phyloP scores from a whole-genome alignment of 2,113 vertebrate genomes.

The Spea multiplicata region DNA sequence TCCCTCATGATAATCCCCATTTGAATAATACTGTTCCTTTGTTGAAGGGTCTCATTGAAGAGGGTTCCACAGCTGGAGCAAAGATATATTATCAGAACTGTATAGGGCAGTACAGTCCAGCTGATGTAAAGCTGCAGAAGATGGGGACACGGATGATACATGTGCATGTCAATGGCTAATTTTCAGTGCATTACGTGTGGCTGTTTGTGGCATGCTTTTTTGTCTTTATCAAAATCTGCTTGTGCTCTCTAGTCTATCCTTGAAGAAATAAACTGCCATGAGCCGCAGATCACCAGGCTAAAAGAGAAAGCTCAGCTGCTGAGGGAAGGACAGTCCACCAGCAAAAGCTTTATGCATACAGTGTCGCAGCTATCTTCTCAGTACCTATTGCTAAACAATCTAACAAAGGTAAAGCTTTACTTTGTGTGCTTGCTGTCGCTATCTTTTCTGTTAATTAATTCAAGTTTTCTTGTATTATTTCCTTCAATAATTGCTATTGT shows the following conservation, averaged over 20 bases:
- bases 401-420: slow-evolving; percentile 87
- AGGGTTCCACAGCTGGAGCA: too few species aligned
- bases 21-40: too few species aligned
- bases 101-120: too few species aligned
- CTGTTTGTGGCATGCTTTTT: slow-evolving; percentile 59
- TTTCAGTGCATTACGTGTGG: background rate
- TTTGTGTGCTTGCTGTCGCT: slow-evolving; percentile 46
- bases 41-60: too few species aligned
- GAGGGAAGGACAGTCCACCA: slow-evolving; percentile 91
- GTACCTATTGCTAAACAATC: slow-evolving; percentile 91
- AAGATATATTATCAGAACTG: too few species aligned
- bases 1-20: too few species aligned
- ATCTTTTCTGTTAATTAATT: background rate
- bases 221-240: slow-evolving; percentile 64
- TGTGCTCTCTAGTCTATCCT: slow-evolving; percentile 90
- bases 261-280: slow-evolving; percentile 87
- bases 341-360: slow-evolving; percentile 93
- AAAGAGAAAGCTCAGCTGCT: slow-evolving; percentile 92
- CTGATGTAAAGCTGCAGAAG: background rate
- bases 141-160: background rate
- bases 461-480: background rate
- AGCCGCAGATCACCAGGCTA: slow-evolving; percentile 85
- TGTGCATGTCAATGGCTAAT: background rate
- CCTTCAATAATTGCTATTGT: background rate
- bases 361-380: slow-evolving; percentile 94